A percentile compares a stretch with the other conserved stretches of the same genome.
Evolutionary conservation across 1,140 invertebrate genomes (phyloP).

Genomic region (Tetranychus cinnabarinus): DNA sequence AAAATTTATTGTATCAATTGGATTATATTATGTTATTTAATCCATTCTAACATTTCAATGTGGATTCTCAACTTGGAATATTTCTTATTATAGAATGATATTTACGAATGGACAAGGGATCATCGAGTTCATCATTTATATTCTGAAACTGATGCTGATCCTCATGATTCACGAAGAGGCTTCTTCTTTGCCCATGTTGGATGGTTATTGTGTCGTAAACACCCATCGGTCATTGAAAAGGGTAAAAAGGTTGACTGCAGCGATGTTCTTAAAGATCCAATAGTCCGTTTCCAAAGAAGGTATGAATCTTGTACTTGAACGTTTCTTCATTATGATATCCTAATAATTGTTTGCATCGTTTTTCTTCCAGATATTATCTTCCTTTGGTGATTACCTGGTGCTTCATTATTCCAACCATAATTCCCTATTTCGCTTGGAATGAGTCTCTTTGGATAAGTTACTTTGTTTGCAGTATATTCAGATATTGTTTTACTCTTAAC

Average conservation of each 20-base stretch:
- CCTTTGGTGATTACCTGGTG: slow-evolving; percentile 16
- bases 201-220: slow-evolving; percentile 49
- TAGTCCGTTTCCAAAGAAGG: slow-evolving; percentile 53
- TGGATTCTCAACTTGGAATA: too few species aligned
- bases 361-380: not conserved
- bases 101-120: slow-evolving; percentile 49
- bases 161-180: slow-evolving; percentile 74
- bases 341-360: not conserved
- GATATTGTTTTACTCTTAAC: slow-evolving; percentile 63
- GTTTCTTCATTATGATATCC: not conserved
- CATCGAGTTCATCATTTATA: slow-evolving; percentile 91
- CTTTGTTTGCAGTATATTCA: slow-evolving; percentile 53
- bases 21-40: not conserved
- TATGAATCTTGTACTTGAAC: slow-evolving; percentile 3
- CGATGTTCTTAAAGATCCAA: slow-evolving; percentile 55
- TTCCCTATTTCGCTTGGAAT: slow-evolving; percentile 58
- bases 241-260: slow-evolving; percentile 59
- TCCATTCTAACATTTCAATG: not conserved
- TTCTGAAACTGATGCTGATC: slow-evolving; percentile 83
- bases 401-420: slow-evolving; percentile 56
- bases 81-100: not conserved
- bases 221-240: slow-evolving; percentile 50
- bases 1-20: not conserved
- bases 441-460: slow-evolving; percentile 53
- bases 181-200: slow-evolving; percentile 91